Percentiles rank a stretch among this genome's conserved stretches.
phyloP scores from a whole-genome alignment of 2,888 invertebrate genomes.

The Seira ritae region DNA sequence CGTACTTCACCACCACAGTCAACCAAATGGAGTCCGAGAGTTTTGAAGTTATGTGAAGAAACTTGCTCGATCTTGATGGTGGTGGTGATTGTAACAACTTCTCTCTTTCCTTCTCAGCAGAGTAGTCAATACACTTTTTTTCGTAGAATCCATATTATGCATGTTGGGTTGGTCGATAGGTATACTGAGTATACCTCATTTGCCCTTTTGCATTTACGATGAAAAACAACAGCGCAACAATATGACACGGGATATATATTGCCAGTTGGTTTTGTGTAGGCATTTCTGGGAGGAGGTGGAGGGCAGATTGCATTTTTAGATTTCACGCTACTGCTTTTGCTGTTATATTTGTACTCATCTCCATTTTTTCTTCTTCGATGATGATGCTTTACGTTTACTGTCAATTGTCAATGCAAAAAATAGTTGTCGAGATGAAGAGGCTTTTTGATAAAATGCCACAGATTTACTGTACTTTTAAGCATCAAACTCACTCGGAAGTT shows the following conservation, averaged over 20 bases:
- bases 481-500: not conserved
- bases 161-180: not conserved
- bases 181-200: not conserved
- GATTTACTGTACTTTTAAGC: not conserved
- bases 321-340: not conserved
- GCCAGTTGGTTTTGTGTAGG: not conserved
- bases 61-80: too few relatives aligned
- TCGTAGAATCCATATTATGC: too few relatives aligned
- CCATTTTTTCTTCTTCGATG: not conserved
- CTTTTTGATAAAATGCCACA: not conserved
- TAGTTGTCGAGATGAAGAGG: not conserved
- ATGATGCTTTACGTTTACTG: not conserved
- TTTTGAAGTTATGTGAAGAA: not conserved
- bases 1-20: not conserved
- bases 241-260: too few relatives aligned
- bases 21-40: not conserved
- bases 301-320: conserved; percentile 19
- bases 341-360: conserved; percentile 19
- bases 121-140: not conserved
- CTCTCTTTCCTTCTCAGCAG: not conserved
- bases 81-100: not conserved
- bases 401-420: not conserved
- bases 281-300: conserved; percentile 41
- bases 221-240: conserved; percentile 36
- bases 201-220: not conserved